Percentiles rank a stretch among this genome's conserved stretches.
Evolutionary conservation across 2,113 vertebrate species (phyloP).

Genomic region (Shinisaurus crocodilurus): DNA sequence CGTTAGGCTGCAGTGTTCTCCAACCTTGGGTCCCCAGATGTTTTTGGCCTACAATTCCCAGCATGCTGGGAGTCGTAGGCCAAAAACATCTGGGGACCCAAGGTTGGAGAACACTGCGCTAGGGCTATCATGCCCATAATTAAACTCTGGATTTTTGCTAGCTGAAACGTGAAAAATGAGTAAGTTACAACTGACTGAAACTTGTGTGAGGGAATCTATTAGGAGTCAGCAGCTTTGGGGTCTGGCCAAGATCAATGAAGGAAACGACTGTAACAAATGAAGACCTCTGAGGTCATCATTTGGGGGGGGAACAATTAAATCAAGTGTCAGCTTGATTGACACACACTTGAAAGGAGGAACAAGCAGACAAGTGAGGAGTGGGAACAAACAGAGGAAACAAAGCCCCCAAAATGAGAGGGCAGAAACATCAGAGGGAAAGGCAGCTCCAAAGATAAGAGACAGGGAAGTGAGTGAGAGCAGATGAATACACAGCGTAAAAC

Average conservation of each 20-base stretch:
- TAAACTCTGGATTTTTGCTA: neutral
- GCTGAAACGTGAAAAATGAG: neutral
- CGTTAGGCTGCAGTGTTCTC: neutral
- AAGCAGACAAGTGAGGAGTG: constrained; percentile 52
- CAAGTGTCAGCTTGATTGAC: constrained; percentile 51
- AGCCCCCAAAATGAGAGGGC: neutral
- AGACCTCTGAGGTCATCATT: constrained; percentile 58
- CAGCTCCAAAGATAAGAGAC: constrained; percentile 22
- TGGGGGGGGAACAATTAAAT: constrained; percentile 67
- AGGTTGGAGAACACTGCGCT: neutral
- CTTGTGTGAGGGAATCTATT: constrained; percentile 46
- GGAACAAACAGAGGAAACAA: neutral
- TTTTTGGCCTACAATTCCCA: too few species aligned
- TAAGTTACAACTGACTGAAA: neutral
- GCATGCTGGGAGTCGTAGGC: too few species aligned
- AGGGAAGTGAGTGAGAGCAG: constrained; percentile 24
- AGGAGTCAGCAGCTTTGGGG: constrained; percentile 36
- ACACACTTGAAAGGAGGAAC: constrained; percentile 58
- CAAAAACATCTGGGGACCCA: neutral
- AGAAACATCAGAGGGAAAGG: neutral
- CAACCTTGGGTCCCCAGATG: too few species aligned
- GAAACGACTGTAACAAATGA: constrained; percentile 68
- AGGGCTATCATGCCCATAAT: neutral
- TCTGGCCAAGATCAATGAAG: constrained; percentile 63
- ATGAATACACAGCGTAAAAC: constrained; percentile 6